Percentiles rank a stretch among this genome's conserved stretches.
Conservation (phyloP, 2,797 vertebrate genomes). For the Myotis myotis region DNA sequence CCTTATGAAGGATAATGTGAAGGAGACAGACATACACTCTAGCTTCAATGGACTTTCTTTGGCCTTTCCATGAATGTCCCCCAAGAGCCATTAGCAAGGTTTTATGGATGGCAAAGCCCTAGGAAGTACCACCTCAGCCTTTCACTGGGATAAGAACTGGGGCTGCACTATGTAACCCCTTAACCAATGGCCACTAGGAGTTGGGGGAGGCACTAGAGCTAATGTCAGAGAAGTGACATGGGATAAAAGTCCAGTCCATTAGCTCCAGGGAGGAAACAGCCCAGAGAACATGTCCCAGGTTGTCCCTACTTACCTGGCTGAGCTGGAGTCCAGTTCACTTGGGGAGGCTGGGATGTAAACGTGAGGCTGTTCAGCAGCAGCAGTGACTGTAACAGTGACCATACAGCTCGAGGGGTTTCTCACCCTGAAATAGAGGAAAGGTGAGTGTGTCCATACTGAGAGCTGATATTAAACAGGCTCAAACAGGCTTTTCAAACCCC, state of each 20-base stretch:
- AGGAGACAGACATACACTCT: not conserved
- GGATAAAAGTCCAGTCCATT: not conserved
- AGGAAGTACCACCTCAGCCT: not conserved
- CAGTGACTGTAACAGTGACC: not conserved
- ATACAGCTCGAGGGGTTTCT: not conserved
- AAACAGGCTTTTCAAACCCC: not conserved
- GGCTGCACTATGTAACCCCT: not conserved
- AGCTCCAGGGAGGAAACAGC: not conserved
- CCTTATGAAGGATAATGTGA: not conserved
- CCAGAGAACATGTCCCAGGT: not conserved
- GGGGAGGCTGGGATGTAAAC: not conserved
- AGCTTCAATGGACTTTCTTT: not conserved
- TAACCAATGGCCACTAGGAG: not conserved
- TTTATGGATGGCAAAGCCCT: not conserved
- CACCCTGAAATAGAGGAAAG: slow-evolving; percentile 4
- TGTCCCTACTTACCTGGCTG: slow-evolving; percentile 59
- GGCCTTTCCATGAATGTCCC: not conserved
- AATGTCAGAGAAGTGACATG: not conserved
- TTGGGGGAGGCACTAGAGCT: not conserved
- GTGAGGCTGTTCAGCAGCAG: not conserved
- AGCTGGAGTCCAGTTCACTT: not conserved
- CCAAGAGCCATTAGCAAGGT: not conserved
- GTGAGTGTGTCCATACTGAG: not conserved
- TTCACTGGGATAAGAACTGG: not conserved
- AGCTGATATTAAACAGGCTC: not conserved